Base-by-base conservation (phyloP, 2,113 vertebrate species). In the Panthera tigris region DNA sequence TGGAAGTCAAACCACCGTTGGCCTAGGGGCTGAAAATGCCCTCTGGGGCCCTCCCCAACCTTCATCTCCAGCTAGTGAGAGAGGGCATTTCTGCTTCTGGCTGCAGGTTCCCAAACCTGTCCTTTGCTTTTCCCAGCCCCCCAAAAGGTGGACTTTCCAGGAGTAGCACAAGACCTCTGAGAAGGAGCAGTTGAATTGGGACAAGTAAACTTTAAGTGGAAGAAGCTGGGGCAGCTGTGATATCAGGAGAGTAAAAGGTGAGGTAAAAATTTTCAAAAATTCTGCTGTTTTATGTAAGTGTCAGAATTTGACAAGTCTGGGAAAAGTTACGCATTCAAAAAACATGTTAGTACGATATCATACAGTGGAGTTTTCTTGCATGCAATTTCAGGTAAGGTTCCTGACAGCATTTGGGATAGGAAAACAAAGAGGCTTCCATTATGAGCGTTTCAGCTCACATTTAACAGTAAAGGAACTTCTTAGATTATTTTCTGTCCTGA, bases 371-470 rank as follows among this genome's bases (percentile, higher is more conserved):
- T 80, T 80, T 81, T 41, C 16, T 89, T 89, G 39, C 4, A 16
- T 36, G 25, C 19, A 65, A n/a, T 39, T 78, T 74, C 66, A 95
- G 83, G n/a, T 81, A 66, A 55, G 85, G 94, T 93, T 97, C 55
- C 33, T 39, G 52, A 90, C 50, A 29, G 45, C 11, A 31, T 94
- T 69, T 31, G 31, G 52, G 39, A 12, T 10, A 39, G 45, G 76
- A 84, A 91, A 81, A 83, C 52, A 39, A 63, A 81, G 29, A 82
- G 50, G 21, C 83, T 78, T 65, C n/a, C 45, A 29, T 12, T 63
- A 29, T 48, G 39, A 92, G 10, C 10, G 3, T 39, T 41, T 45
- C 39, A 45, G 29, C 25, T 79, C 10, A 5, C 68, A 31, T 7
- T 68, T 87, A 85, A 41, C 33, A 61, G 25, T 16, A 33, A 65